Conservation (phyloP, 2,113 vertebrate species). For the Cinclus mexicanus region DNA sequence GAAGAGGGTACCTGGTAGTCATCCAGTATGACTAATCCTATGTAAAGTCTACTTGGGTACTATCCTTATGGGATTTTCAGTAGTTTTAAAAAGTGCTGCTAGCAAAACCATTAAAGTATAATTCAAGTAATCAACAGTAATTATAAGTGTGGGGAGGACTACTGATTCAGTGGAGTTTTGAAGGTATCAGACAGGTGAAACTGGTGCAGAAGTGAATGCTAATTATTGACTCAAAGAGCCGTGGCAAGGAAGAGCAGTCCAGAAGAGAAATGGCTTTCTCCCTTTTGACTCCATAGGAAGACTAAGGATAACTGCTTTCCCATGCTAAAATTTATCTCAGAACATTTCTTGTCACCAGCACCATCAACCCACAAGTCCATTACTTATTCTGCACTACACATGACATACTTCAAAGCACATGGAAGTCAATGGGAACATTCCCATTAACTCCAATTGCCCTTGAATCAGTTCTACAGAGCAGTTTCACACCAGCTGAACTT, state of each 20-base stretch:
- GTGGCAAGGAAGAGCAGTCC: not conserved
- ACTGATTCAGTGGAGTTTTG: not conserved
- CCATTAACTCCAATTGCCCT: slow-evolving; percentile 24
- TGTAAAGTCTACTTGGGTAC: not conserved
- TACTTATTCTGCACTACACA: not conserved
- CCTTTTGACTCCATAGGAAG: not conserved
- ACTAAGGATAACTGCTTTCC: not conserved
- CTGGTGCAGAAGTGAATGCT: not conserved
- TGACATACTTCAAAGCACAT: slow-evolving; percentile 1
- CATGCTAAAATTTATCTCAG: not conserved
- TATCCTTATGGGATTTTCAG: not conserved
- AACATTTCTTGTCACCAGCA: not conserved
- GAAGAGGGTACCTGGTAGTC: not conserved
- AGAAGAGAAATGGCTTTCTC: not conserved
- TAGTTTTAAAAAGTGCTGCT: not conserved
- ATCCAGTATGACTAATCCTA: not conserved
- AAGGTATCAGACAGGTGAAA: not conserved
- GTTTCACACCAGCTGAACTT: not conserved
- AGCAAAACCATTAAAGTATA: not conserved
- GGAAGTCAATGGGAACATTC: slow-evolving; percentile 4
- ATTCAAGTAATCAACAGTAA: not conserved
- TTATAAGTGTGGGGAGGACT: not conserved
- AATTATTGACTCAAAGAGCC: not conserved
- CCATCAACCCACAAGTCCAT: not conserved
- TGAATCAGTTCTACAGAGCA: not conserved